Conservation (phyloP, 2,113 vertebrate genomes). For the Microtus richardsoni region DNA sequence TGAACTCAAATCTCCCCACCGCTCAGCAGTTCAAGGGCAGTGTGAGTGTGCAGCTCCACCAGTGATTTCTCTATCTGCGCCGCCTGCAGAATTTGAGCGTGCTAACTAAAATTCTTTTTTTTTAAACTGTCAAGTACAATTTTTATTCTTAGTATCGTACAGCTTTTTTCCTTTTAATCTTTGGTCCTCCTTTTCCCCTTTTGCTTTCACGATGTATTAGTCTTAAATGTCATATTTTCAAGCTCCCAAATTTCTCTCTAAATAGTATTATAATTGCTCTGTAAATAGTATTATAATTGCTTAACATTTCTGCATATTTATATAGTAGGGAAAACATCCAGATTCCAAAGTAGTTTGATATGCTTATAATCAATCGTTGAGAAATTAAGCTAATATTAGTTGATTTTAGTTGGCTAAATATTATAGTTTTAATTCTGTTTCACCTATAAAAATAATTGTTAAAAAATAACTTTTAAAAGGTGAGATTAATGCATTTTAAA, state of each 20-base stretch:
- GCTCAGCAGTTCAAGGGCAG: conserved; percentile 68
- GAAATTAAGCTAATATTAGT: conserved; percentile 11
- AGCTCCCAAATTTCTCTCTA: too few species aligned
- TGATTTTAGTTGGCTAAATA: neutral
- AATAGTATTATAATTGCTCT: too few species aligned
- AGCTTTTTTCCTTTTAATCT: neutral
- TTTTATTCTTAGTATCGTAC: conserved; percentile 44
- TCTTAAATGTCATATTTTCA: conserved; percentile 44
- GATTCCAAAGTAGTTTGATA: neutral
- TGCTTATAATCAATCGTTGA: neutral
- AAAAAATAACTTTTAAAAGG: neutral
- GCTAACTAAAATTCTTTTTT: conserved; percentile 51
- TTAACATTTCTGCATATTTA: conserved; percentile 32
- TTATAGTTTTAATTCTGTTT: conserved; percentile 47
- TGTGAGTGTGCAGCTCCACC: neutral
- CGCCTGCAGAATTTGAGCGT: neutral
- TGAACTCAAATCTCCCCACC: conserved; percentile 51
- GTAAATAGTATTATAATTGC: conserved; percentile 9
- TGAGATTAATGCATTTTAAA: conserved; percentile 17
- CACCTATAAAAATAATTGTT: conserved; percentile 35
- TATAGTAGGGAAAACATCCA: neutral
- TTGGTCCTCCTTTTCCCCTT: neutral
- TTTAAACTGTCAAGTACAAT: conserved; percentile 33
- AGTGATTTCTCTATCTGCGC: conserved; percentile 60
- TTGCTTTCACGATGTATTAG: neutral